phyloP scores from a whole-genome alignment of 2,113 vertebrate species.

The Cranoglanis bouderius region DNA sequence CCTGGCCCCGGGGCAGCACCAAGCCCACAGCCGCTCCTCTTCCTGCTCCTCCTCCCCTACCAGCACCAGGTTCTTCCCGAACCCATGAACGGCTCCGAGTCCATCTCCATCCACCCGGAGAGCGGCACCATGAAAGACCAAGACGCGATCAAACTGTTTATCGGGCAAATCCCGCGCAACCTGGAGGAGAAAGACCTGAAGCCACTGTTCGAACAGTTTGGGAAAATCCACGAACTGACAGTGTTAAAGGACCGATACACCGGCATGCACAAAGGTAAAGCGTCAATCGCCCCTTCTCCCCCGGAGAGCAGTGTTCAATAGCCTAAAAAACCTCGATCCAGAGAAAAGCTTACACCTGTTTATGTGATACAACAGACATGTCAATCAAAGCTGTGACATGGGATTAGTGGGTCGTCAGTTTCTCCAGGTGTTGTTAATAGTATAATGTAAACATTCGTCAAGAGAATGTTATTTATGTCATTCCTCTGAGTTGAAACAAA shows the following conservation, averaged over 20 bases:
- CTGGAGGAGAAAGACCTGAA: slow-evolving; percentile 96
- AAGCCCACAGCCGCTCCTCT: slow-evolving; percentile 74
- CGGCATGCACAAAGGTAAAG: slow-evolving; percentile 96
- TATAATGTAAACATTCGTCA: neutral
- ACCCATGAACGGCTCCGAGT: slow-evolving; percentile 94
- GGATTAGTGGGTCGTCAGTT: neutral
- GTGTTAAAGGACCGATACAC: slow-evolving; percentile 98
- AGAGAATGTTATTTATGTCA: neutral
- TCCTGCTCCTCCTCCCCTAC: slow-evolving; percentile 72
- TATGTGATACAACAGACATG: neutral
- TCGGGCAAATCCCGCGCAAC: slow-evolving; percentile 97
- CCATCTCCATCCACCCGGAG: slow-evolving; percentile 87
- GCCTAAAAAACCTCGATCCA: neutral
- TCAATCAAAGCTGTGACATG: slow-evolving; percentile 3
- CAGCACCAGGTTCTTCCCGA: slow-evolving; percentile 85
- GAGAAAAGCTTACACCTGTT: neutral
- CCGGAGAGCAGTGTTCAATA: neutral
- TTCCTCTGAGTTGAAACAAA: neutral
- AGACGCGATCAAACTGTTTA: slow-evolving; percentile 98
- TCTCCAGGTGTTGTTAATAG: neutral
- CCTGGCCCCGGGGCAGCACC: slow-evolving; percentile 74
- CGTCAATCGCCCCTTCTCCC: neutral
- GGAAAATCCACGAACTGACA: slow-evolving; percentile 97
- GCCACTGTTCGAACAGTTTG: slow-evolving; percentile 97
- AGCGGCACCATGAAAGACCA: slow-evolving; percentile 93